These are phyloP conservation scores for Labeo rohita DNA, from an alignment of 2,113 vertebrate genomes.

Conservation along the genomic window DNA sequence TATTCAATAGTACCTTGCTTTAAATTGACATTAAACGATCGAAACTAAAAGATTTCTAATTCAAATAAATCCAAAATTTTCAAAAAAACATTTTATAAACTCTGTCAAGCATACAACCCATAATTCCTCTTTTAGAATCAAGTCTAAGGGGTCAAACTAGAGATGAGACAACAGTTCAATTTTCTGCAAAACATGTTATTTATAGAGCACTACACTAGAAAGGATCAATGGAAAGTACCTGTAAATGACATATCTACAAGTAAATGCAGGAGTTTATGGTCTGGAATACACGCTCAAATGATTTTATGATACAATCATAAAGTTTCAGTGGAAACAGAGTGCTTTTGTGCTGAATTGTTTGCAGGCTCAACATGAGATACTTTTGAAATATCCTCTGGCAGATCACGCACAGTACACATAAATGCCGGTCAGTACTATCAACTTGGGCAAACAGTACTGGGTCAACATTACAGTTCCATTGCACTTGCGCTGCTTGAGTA, in stretches of 20 bases:
- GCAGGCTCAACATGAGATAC: not conserved
- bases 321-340: not conserved
- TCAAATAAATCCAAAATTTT: no score
- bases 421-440: not conserved
- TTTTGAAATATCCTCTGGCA: not conserved
- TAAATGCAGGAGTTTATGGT: constrained; percentile 4
- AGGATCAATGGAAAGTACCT: constrained; percentile 9
- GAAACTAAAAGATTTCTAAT: no score
- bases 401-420: not conserved
- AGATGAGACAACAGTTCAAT: not conserved
- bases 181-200: not conserved
- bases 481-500: not conserved
- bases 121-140: constrained; percentile 45
- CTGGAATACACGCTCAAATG: not conserved
- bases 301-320: not conserved
- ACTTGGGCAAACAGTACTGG: not conserved
- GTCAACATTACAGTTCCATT: not conserved
- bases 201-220: not conserved
- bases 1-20: no score
- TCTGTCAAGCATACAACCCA: constrained; percentile 36
- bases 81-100: not conserved
- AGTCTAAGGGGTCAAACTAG: constrained; percentile 5
- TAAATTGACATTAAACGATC: no score
- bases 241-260: not conserved
- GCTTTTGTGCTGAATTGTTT: not conserved